Evolutionary conservation across 1,140 invertebrate genomes (phyloP), one percentile per base, ranked within the genome.

Genomic region (Anoplophora glabripennis): DNA sequence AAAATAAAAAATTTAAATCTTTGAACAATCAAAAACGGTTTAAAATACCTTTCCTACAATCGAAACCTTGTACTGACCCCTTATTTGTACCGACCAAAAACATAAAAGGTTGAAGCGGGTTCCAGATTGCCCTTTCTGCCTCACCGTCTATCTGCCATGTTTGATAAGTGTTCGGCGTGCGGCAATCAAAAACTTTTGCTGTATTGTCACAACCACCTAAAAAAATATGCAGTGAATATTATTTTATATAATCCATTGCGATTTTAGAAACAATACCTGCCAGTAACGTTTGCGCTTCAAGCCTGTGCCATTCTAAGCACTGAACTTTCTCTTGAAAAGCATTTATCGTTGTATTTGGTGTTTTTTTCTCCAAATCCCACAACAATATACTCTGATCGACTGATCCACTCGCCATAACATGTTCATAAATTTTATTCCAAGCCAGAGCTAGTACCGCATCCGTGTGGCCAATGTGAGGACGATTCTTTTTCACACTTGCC

Each of bases 361-460:
- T 81, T 8, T 85, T 84, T 64, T 84, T 84, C 65, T 93, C 87
- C 68, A 99, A 79, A 79, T 99, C 95, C 96, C 96, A 99, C 3
- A 99, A 73, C n/a, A 92, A 78, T 17, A 94, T 85, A 5, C 89
- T 90, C 65, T 84, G 80, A 77, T 98, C 96, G 0, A 90, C 95
- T 7, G 93, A 96, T 1, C 86, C 93, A 79, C 93, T 96, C 0
- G 94, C 93, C 62, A 98, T 73, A 38, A 96, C 83, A 76, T 96
- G 93, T 44, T 79, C 79, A 59, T 80, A 88, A 67, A 86, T 82
- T 48, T 77, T 80, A 79, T 98, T 98, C 96, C 95, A 98, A 0
- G 93, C 86, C 1, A 98, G 72, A 78, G 91, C 89, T 12, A 98
- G 76, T 0, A 99, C 94, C 52, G 95, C 92, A 79, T 96, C 90